These are phyloP conservation scores for Brachyhypopomus occidentalis DNA, from an alignment of 2,113 vertebrate species.

Conservation along the genomic window DNA sequence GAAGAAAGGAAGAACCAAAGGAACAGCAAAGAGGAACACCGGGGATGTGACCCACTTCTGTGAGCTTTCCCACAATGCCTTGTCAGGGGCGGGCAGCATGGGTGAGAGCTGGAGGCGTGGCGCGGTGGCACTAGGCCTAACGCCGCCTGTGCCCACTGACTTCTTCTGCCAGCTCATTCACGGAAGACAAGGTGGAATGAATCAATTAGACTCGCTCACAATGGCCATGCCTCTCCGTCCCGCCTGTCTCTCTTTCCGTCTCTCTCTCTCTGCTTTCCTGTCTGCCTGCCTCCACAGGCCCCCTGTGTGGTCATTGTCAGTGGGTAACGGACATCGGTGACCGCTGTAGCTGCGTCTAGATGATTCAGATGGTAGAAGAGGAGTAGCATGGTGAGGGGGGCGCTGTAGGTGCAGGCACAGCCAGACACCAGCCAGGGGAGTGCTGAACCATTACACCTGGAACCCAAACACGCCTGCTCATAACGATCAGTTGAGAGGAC, in stretches of 20 bases:
- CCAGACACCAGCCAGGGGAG: no score
- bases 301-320: not conserved
- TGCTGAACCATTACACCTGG: no score
- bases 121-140: conserved; percentile 37
- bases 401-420: no score
- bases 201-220: conserved; percentile 54
- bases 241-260: conserved; percentile 24
- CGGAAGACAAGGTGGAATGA: conserved; percentile 48
- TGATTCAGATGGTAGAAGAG: no score
- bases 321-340: not conserved
- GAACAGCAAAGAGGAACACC: not conserved
- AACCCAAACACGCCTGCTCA: no score
- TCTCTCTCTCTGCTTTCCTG: conserved; percentile 7
- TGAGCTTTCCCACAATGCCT: conserved; percentile 43
- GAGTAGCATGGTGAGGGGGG: no score
- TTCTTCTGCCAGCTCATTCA: conserved; percentile 57
- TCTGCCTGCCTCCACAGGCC: not conserved
- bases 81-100: conserved; percentile 24
- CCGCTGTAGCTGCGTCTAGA: not conserved
- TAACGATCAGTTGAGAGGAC: no score
- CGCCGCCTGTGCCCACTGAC: conserved; percentile 56
- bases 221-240: conserved; percentile 8
- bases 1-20: not conserved
- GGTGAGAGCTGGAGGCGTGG: conserved; percentile 19
- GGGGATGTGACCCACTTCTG: not conserved